Percentiles rank a stretch among this genome's conserved stretches.
These are phyloP conservation scores for Magallana ariakensis DNA, from an alignment of 1,140 invertebrate genomes.

Conservation along the genomic window DNA sequence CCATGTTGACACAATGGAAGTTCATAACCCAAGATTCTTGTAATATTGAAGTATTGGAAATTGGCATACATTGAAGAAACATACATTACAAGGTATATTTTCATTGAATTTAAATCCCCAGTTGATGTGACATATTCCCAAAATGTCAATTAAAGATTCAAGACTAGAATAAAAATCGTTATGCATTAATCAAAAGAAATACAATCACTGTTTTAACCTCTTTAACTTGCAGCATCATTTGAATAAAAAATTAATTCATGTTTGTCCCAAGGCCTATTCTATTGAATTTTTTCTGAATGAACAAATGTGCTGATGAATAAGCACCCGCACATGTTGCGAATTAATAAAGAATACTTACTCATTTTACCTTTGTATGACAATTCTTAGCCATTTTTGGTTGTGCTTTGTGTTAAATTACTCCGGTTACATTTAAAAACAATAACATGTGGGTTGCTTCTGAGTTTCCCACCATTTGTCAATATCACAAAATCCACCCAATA, in stretches of 20 bases:
- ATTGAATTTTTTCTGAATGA: neutral
- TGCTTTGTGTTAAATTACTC: constrained; percentile 10
- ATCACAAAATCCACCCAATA: neutral
- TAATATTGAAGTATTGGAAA: neutral
- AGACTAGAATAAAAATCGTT: too few species aligned
- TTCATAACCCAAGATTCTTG: neutral
- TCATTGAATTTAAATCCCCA: too few species aligned
- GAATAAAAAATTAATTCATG: neutral
- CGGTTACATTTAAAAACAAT: neutral
- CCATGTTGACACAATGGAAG: neutral
- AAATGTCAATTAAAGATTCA: too few species aligned
- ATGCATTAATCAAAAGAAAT: too few species aligned
- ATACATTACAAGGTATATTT: too few species aligned
- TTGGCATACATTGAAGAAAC: neutral
- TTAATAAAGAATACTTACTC: constrained; percentile 9
- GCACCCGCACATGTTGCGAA: neutral
- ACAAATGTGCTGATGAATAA: neutral
- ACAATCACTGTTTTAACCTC: too few species aligned
- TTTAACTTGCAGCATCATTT: neutral
- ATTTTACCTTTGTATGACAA: neutral
- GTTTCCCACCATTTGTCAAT: constrained; percentile 33
- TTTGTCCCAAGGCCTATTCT: too few species aligned
- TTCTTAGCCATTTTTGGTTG: neutral
- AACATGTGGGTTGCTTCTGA: neutral
- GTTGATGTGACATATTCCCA: too few species aligned